Evolutionary conservation across 2,113 vertebrate genomes (phyloP), one percentile per base, ranked within the genome.

Genomic region (Bubo blakistoni): DNA sequence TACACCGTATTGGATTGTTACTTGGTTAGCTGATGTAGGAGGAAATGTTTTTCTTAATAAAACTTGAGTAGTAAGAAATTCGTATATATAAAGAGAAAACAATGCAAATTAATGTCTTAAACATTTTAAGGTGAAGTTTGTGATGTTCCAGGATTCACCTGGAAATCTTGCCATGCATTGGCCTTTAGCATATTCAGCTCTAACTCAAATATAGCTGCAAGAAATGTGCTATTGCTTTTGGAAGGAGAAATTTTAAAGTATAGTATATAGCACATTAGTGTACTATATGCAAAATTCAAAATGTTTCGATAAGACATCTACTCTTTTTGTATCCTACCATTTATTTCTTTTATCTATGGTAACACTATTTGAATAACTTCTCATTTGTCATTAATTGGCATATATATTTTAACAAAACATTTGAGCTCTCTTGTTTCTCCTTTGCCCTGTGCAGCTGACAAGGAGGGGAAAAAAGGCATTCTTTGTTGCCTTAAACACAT

Each of bases 1-100:
- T 55, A 1, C 17, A 16, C 7, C 1, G 0, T 61, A 10, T 38
- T 85, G 36, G 59, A 27, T 74, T 1, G 1, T 44, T 81, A 29
- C 27, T 58, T 51, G 30, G 29, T 74, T 63, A 52, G 24, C 66
- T 66, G 74, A 40, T 82, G 11, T 42, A 52, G 26, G 18, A 74
- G 40, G 7, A 85, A 74, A 78, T 11, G 6, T 20, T 83, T 88
- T 79, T 70, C 13, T 71, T 34, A 58, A 32, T 73, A 44, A 57
- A 92, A 66, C 2, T 42, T 34, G 4, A 17, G 9, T 42, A 73
- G 11, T 2, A 2, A 46, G 18, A 26, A 54, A 8, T 30, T 77
- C 2, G 18, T 58, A 25, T 32, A n/a, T 49, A 26, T 9, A 24
- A 27, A 59, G 15, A 34, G 16, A 34, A 29, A 81, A 32, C 2